Evolutionary conservation across 2,113 vertebrate species (phyloP).

Genomic region (Equus przewalskii): DNA sequence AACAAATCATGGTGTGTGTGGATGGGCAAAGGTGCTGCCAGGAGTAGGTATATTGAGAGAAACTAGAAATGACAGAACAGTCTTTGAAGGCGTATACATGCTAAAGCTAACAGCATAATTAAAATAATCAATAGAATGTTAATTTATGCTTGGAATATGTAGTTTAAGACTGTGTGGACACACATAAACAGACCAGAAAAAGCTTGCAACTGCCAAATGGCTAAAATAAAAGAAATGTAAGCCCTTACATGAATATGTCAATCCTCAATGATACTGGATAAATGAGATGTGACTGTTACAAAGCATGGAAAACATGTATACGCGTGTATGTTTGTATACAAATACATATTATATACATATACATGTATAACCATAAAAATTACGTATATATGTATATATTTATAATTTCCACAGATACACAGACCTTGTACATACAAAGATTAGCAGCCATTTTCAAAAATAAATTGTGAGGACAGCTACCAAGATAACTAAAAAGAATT

Average conservation of each 20-base stretch:
- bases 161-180: neutral
- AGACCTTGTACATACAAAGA: neutral
- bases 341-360: neutral
- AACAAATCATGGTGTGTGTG: neutral
- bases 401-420: neutral
- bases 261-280: neutral
- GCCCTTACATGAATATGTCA: neutral
- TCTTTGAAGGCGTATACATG: neutral
- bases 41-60: neutral
- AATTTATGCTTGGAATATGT: neutral
- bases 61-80: neutral
- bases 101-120: neutral
- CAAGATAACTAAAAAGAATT: constrained; percentile 33
- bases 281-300: neutral
- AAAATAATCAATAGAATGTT: neutral
- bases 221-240: neutral
- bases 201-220: neutral
- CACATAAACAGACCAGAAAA: too few species aligned
- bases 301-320: neutral
- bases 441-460: constrained; percentile 39
- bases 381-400: neutral
- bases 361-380: neutral
- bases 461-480: neutral
- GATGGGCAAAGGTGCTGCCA: neutral
- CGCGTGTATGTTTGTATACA: neutral